Percentiles rank a stretch among this genome's conserved stretches.
Evolutionary conservation across 2,888 invertebrate species (phyloP).

Genomic region (Celastrina argiolus): DNA sequence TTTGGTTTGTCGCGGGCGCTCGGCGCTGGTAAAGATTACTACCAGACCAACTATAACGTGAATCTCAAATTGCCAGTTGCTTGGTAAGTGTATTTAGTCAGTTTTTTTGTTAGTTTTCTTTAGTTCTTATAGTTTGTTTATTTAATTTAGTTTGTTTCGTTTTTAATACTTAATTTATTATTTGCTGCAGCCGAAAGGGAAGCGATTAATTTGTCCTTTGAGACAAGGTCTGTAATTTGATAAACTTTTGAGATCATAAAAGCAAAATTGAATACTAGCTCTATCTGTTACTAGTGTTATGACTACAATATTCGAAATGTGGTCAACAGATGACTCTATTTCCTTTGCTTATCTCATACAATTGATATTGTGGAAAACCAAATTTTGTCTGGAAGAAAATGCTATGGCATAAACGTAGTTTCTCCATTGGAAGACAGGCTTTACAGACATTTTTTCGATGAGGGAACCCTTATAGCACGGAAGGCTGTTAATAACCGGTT

Average conservation of each 20-base stretch:
- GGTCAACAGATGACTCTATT: neutral
- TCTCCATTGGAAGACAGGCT: neutral
- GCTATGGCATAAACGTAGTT: too few relatives aligned
- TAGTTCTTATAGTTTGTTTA: neutral
- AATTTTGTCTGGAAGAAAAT: too few relatives aligned
- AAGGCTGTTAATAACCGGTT: too few relatives aligned
- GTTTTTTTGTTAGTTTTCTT: too few relatives aligned
- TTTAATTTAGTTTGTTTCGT: too few relatives aligned
- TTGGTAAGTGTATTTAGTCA: slow-evolving; percentile 80
- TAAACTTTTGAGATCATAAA: neutral
- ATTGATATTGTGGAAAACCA: too few relatives aligned
- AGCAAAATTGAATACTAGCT: neutral
- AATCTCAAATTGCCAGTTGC: slow-evolving; percentile 98
- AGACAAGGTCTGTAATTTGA: neutral
- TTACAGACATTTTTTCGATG: too few relatives aligned
- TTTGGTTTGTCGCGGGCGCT: slow-evolving; percentile 97
- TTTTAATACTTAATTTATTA: too few relatives aligned
- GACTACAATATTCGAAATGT: neutral
- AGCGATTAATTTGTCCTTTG: too few relatives aligned
- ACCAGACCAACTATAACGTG: slow-evolving; percentile 98
- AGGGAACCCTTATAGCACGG: too few relatives aligned
- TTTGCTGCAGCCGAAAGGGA: too few relatives aligned
- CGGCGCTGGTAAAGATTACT: slow-evolving; percentile 98
- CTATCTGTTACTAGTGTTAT: neutral
- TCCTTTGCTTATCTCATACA: neutral